These are phyloP conservation scores for Tridacna gigas DNA, from an alignment of 2,888 invertebrate genomes.

Conservation along the genomic window DNA sequence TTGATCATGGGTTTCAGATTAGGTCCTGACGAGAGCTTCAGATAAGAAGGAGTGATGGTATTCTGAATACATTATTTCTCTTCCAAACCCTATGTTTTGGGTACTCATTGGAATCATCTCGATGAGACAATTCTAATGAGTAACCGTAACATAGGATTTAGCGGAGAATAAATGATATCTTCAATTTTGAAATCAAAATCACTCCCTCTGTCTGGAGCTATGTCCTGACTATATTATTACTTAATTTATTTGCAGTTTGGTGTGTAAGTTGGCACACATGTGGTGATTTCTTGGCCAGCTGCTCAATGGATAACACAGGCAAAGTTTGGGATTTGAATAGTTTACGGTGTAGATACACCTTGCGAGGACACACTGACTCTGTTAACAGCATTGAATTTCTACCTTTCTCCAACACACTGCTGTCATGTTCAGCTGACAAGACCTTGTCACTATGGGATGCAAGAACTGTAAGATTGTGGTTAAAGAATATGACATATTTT, in stretches of 20 bases:
- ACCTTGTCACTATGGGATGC: conserved; percentile 85
- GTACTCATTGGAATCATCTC: too few relatives aligned
- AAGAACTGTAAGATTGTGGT: conserved; percentile 82
- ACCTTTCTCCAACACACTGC: conserved; percentile 83
- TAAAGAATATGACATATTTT: neutral
- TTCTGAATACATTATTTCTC: too few relatives aligned
- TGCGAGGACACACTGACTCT: conserved; percentile 84
- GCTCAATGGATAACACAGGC: conserved; percentile 84
- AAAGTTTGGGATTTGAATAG: conserved; percentile 85
- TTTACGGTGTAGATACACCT: conserved; percentile 82
- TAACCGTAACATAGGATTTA: too few relatives aligned
- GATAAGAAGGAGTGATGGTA: too few relatives aligned
- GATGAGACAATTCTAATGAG: too few relatives aligned
- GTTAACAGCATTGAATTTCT: conserved; percentile 85
- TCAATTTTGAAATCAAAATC: too few relatives aligned
- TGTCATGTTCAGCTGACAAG: conserved; percentile 85
- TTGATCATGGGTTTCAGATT: too few relatives aligned
- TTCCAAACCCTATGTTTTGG: too few relatives aligned
- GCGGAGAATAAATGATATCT: too few relatives aligned
- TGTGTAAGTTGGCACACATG: conserved; percentile 84
- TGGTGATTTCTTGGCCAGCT: conserved; percentile 85
- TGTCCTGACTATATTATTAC: too few relatives aligned
- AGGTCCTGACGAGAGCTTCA: too few relatives aligned
- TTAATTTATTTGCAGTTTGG: conserved; percentile 80
- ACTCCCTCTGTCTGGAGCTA: too few relatives aligned